Evolutionary conservation across 1,140 invertebrate genomes (phyloP), one percentile per base, ranked within the genome.

Genomic region (Leucophenga varia): DNA sequence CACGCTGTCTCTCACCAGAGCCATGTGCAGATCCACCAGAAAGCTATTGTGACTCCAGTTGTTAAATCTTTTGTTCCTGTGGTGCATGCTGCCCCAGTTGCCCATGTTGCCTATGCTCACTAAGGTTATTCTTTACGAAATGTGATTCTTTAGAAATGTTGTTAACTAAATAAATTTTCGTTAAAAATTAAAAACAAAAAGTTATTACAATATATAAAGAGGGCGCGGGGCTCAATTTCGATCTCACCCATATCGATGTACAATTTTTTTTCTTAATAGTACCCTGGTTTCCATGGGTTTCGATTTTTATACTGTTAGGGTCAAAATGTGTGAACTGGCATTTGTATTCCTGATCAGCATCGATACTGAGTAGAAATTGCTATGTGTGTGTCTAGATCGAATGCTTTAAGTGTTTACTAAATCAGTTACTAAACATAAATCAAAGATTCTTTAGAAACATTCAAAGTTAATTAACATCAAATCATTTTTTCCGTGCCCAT

Each of bases 1-100:
- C 64, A 68, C 7, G 61, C 69, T 36, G 69, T 81, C 17, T 79
- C 79, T 14, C 79, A 80, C 59, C 78, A 79, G 56, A 78, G 78
- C 36, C 77, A 72, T 51, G 67, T 65, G 2, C 64, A 72, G 44
- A 68, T 74, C 37, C 72, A 74, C 47, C 59, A 61, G n/a, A 61
- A 65, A 51, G 42, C 65, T 43, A 28, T 57, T 19, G 47, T 46
- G 12, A 20, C 8, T 51, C 64, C 47, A 49, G 55, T 54, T 49
- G 59, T 60, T 38, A 50, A n/a, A n/a, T n/a, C n/a, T n/a, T 53
- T 58, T 19, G 52, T 55, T 39, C 50, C 54, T 8, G 49, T 55
- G 22, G 54, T 56, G 9, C 53, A 56, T 34, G 43, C 43, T 13
- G 44, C 52, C 28, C 56, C 35, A 16, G 43, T 63, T n/a, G 48